These are phyloP conservation scores for Tribolium castaneum DNA, from an alignment of 1,140 invertebrate species.

Conservation along the genomic window DNA sequence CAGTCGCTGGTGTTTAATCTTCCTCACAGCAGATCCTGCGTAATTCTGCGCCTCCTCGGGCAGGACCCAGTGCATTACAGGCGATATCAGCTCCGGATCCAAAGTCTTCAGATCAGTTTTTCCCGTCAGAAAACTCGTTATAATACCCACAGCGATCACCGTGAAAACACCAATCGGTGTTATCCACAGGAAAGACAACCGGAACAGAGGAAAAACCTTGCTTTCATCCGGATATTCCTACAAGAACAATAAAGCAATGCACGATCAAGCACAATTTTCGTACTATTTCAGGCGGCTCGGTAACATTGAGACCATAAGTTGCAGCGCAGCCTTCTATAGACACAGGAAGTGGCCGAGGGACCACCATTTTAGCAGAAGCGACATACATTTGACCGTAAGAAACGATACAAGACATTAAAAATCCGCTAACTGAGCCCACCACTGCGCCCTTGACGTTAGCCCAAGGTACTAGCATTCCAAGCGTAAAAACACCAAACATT, in stretches of 20 bases:
- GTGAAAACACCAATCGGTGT: constrained; percentile 74
- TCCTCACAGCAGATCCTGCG: constrained; percentile 46
- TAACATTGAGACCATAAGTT: constrained; percentile 49
- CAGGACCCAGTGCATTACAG: constrained; percentile 68
- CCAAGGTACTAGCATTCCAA: constrained; percentile 88
- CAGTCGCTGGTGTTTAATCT: not conserved
- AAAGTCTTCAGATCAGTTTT: constrained; percentile 68
- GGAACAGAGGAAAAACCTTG: constrained; percentile 75
- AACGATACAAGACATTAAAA: constrained; percentile 68
- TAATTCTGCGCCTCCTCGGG: constrained; percentile 51
- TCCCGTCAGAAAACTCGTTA: constrained; percentile 77
- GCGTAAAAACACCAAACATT: constrained; percentile 85
- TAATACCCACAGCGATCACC: constrained; percentile 73
- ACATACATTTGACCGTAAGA: constrained; percentile 69
- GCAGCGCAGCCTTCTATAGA: constrained; percentile 61
- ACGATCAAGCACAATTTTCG: not conserved
- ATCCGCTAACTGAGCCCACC: constrained; percentile 69
- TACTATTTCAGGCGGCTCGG: not conserved
- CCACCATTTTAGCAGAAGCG: constrained; percentile 62
- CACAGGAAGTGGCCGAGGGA: constrained; percentile 64
- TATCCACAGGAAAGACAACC: constrained; percentile 82
- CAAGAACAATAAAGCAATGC: not conserved
- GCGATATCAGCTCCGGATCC: constrained; percentile 72
- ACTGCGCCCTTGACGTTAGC: constrained; percentile 76
- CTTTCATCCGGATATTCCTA: constrained; percentile 64